Base-by-base conservation (phyloP, 1,140 invertebrate species). In the Aphelinus certus region DNA sequence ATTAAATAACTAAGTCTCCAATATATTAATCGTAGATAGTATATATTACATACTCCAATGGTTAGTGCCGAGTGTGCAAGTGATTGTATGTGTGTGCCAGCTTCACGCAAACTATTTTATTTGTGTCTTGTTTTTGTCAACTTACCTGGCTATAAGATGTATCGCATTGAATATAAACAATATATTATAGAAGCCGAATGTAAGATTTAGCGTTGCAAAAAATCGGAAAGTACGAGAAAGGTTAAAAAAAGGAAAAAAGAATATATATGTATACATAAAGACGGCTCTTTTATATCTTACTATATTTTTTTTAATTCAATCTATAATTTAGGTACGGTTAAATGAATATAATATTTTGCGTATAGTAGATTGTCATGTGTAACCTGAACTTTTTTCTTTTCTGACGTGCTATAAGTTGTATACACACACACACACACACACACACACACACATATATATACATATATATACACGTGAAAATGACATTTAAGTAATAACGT, bases 51-150 rank as follows among this genome's bases (percentile, higher is more conserved):
- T 26, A 26, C 26, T 26, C 26, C 26, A 26, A 26, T 26, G 26
- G 26, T 26, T 26, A 26, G 26, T 46, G 48, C 56, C 10, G 46
- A 61, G 48, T 51, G 10, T 60, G 57, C 57, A 46, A 42, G 3
- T 58, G n/a, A 26, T 5, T 47, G 10, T 45, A 10, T 43, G 56
- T 43, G 9, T 58, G 43, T 60, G 42, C 45, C 5, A 43, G 42
- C 58, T 60, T 60, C 58, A 43, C 58, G 58, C 42, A 60, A 43
- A 60, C 7, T 61, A 7, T 62, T 46, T 62, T 70, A 7, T 10
- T 63, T 55, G 9, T 71, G 43, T 63, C 46, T 57, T 55, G 46
- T n/a, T 65, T 57, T 72, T 9, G 53, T 65, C 61, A 65, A 72
- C 51, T 64, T 72, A 72, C 53, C 49, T 57, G 55, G 61, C n/a